Conservation (phyloP, 2,888 invertebrate genomes). For the Tenthredo livida region DNA sequence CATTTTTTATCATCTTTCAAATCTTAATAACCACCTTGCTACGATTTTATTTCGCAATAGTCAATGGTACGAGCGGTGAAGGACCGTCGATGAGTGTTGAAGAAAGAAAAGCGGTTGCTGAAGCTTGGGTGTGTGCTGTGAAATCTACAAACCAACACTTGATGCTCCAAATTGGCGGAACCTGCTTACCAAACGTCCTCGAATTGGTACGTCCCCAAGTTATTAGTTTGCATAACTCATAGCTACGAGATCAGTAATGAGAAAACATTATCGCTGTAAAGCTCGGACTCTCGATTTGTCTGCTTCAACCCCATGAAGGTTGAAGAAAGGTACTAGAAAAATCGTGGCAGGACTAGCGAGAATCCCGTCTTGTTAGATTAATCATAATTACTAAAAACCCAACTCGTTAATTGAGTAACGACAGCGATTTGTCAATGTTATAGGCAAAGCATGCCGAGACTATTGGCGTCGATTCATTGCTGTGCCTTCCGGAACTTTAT, state of each 20-base stretch:
- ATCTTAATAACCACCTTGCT: neutral
- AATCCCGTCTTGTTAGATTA: neutral
- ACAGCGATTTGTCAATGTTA: slow-evolving; percentile 52
- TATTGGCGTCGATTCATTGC: slow-evolving; percentile 84
- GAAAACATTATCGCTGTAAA: neutral
- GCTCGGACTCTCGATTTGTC: neutral
- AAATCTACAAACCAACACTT: slow-evolving; percentile 81
- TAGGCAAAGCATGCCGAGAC: slow-evolving; percentile 86
- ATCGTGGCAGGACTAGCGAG: neutral
- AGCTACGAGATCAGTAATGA: neutral
- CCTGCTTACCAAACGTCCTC: slow-evolving; percentile 84
- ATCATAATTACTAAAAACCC: neutral
- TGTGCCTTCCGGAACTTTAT: slow-evolving; percentile 89
- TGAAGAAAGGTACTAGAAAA: neutral
- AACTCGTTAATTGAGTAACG: neutral
- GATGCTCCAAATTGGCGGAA: slow-evolving; percentile 88
- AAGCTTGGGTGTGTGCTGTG: slow-evolving; percentile 83
- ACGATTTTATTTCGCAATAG: slow-evolving; percentile 76
- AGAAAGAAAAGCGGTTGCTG: slow-evolving; percentile 85
- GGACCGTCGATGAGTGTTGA: slow-evolving; percentile 83
- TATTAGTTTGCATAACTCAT: neutral
- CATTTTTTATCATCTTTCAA: neutral
- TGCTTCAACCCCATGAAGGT: neutral
- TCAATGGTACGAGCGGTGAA: slow-evolving; percentile 91
- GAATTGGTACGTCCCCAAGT: slow-evolving; percentile 80